These are phyloP conservation scores for Drosophila mulleri DNA, from an alignment of 2,888 invertebrate genomes.

Conservation along the genomic window DNA sequence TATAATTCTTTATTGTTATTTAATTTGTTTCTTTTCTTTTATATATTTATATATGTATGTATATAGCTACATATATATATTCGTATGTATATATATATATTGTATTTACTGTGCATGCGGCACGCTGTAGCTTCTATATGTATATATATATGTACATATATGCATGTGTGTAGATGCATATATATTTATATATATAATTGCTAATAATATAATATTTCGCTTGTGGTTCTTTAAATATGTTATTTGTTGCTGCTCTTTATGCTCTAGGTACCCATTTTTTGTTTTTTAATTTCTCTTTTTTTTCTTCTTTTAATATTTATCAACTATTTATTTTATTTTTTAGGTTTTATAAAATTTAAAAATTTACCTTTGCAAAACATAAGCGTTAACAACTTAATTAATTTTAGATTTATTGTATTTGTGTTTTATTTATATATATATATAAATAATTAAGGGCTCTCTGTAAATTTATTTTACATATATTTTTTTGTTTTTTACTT, in stretches of 20 bases:
- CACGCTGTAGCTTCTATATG: constrained; percentile 59
- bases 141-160: constrained; percentile 31
- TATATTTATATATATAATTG: constrained; percentile 30
- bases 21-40: constrained; percentile 50
- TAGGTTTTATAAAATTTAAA: constrained; percentile 64
- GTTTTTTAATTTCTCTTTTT: constrained; percentile 8
- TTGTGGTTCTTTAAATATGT: constrained; percentile 76
- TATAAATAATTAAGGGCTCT: constrained; percentile 56
- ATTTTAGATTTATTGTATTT: constrained; percentile 54
- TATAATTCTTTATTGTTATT: constrained; percentile 82
- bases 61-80: constrained; percentile 29
- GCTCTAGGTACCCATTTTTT: constrained; percentile 73
- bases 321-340: constrained; percentile 49
- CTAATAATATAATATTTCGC: constrained; percentile 70
- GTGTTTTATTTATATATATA: constrained; percentile 40
- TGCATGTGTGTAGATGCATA: constrained; percentile 26
- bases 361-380: constrained; percentile 71
- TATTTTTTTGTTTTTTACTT: constrained; percentile 27
- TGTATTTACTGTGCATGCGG: constrained; percentile 48
- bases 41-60: constrained; percentile 32
- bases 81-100: constrained; percentile 14
- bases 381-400: constrained; percentile 79
- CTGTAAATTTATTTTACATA: constrained; percentile 40
- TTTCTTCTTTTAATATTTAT: constrained; percentile 28
- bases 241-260: constrained; percentile 70